Conservation (phyloP, 2,888 invertebrate genomes). For the Archaeoteleia sp. region DNA sequence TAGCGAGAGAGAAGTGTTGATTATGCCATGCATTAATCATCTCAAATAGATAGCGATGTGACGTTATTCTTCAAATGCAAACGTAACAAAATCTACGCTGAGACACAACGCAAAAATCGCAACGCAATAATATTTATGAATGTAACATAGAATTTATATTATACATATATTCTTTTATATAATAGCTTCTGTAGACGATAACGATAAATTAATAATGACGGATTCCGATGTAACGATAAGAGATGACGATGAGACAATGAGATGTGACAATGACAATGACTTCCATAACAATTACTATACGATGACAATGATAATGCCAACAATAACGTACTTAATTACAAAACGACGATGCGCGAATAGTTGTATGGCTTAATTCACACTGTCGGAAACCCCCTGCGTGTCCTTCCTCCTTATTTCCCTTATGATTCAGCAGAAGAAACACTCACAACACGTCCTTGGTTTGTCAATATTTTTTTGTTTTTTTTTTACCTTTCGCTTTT, state of each 20-base stretch:
- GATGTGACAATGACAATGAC: slow-evolving; percentile 55
- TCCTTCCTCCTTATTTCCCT: slow-evolving; percentile 1
- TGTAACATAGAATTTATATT: slow-evolving; percentile 49
- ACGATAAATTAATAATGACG: slow-evolving; percentile 52
- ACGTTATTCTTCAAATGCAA: slow-evolving; percentile 51
- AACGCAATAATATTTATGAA: slow-evolving; percentile 50
- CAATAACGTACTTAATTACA: slow-evolving; percentile 58
- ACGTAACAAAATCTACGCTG: slow-evolving; percentile 50
- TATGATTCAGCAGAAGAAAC: slow-evolving; percentile 36
- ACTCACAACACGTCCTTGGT: slow-evolving; percentile 41
- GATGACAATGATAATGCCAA: slow-evolving; percentile 58
- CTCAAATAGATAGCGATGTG: slow-evolving; percentile 49
- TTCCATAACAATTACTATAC: slow-evolving; percentile 55
- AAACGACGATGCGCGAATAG: slow-evolving; percentile 55
- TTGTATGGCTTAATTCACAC: slow-evolving; percentile 55
- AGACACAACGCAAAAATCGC: slow-evolving; percentile 40
- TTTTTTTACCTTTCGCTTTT: slow-evolving; percentile 24
- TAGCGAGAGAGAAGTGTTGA: slow-evolving; percentile 58
- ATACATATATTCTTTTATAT: slow-evolving; percentile 42
- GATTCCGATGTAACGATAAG: slow-evolving; percentile 48
- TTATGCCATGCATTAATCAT: slow-evolving; percentile 55
- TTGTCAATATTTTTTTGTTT: slow-evolving; percentile 12
- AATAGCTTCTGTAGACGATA: slow-evolving; percentile 42
- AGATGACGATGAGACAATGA: slow-evolving; percentile 54
- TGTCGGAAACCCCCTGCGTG: slow-evolving; percentile 47